Evolutionary conservation across 2,888 invertebrate species (phyloP).

Genomic region (Mimas tiliae): DNA sequence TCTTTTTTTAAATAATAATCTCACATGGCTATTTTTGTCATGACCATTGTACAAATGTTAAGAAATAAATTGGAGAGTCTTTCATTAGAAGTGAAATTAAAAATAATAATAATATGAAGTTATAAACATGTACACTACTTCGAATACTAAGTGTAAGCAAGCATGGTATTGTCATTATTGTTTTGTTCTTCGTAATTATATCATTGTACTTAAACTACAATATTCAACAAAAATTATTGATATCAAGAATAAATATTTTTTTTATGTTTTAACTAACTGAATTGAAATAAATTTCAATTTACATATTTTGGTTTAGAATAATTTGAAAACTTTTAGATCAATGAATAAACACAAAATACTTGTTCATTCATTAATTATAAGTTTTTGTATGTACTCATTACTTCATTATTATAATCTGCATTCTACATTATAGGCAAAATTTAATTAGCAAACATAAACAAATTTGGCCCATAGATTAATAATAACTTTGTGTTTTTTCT

Average conservation of each 20-base stretch:
- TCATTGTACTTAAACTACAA: no score
- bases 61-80: neutral
- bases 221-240: no score
- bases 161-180: neutral
- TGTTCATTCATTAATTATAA: no score
- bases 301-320: no score
- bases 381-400: no score
- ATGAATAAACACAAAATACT: no score
- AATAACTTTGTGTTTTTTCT: neutral
- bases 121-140: no score
- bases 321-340: no score
- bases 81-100: neutral
- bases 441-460: neutral
- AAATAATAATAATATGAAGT: neutral
- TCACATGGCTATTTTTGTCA: neutral
- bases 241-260: no score
- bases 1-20: neutral
- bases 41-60: no score
- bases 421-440: neutral
- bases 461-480: neutral
- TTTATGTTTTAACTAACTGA: no score
- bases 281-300: no score
- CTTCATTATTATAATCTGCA: neutral
- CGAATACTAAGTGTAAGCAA: neutral
- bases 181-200: neutral